Evolutionary conservation across 2,888 invertebrate genomes (phyloP), one percentile per base, ranked within the genome.

Genomic region (Rhogogaster chlorosoma): DNA sequence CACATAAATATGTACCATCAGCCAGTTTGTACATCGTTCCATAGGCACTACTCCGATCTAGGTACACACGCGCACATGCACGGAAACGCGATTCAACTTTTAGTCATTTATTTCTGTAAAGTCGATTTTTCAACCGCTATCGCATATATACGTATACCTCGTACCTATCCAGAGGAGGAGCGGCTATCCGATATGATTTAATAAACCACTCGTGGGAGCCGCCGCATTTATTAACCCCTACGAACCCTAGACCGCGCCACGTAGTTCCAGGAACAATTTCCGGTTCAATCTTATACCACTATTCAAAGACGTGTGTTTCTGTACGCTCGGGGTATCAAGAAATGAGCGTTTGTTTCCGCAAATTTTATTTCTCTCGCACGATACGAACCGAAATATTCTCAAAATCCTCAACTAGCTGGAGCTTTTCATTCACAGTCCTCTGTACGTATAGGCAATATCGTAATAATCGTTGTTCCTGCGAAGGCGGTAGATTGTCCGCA

Each of bases 151-250:
- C 7, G 18, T n/a, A 5, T 15, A 29, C 29, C 64, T 26, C 29
- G 15, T 32, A 15, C 29, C 29, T 29, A 7, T 0, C 32, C 32
- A 5, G 18, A 32, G 18, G 32, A 32, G 32, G 15, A 32, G 26
- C n/a, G n/a, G 67, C 32, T 67, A 32, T 22, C n/a, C 71, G 38
- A 42, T 73, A 45, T 49, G 75, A 77, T 77, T 77, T 77, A 77
- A 77, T 77, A 77, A 77, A 77, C 29, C 29, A n/a, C 78, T 32
- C 53, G 84, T 87, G 87, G 87, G 87, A 88, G 84, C 87, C 87
- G 70, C 87, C 87, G 89, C 91, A 91, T 91, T 91, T 89, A 90
- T 89, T 90, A 89, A 88, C 89, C 89, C 90, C 88, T 88, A 86
- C 86, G 88, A 86, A 86, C 87, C 86, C 85, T 86, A 86, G 90